phyloP scores from a whole-genome alignment of 64 coral and sea anemone genomes.

The Orbicella faveolata region DNA sequence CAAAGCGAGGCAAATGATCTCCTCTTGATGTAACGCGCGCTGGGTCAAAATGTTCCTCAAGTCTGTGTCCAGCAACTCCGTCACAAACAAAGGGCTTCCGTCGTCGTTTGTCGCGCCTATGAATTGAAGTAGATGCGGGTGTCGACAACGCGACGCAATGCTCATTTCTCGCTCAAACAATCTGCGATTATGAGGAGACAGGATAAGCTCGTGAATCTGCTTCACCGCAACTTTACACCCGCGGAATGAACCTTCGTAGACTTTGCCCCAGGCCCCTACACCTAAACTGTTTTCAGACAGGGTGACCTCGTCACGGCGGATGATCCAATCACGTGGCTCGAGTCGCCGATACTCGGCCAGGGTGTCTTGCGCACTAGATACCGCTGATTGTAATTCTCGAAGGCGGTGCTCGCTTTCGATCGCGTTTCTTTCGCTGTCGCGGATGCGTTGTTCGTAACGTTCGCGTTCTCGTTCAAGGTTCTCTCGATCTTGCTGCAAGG shows the following conservation, averaged over 20 bases:
- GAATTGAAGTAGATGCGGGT: slow-evolving; percentile 90
- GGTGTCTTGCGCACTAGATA: slow-evolving; percentile 60
- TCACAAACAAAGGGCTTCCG: slow-evolving; percentile 72
- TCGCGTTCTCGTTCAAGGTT: slow-evolving; percentile 43
- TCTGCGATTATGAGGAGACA: slow-evolving; percentile 86
- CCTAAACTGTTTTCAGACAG: slow-evolving; percentile 59
- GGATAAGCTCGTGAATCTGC: slow-evolving; percentile 87
- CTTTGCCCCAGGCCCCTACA: slow-evolving; percentile 84
- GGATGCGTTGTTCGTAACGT: slow-evolving; percentile 57
- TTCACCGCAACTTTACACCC: slow-evolving; percentile 81
- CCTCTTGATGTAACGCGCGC: slow-evolving; percentile 80
- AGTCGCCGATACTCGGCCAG: slow-evolving; percentile 80
- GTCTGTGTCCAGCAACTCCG: slow-evolving; percentile 82
- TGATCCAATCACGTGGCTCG: slow-evolving; percentile 94
- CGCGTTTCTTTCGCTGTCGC: slow-evolving; percentile 46
- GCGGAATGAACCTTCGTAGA: slow-evolving; percentile 79
- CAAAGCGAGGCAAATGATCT: slow-evolving; percentile 65
- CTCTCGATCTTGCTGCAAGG: slow-evolving; percentile 42
- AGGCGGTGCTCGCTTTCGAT: slow-evolving; percentile 50
- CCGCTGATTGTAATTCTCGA: slow-evolving; percentile 57
- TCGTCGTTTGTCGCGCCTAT: slow-evolving; percentile 94
- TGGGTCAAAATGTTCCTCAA: slow-evolving; percentile 66
- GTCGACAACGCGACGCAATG: slow-evolving; percentile 83
- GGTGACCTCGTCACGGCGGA: slow-evolving; percentile 79
- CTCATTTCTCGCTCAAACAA: slow-evolving; percentile 97